phyloP scores from a whole-genome alignment of 2,113 vertebrate species.

The Calypte anna region DNA sequence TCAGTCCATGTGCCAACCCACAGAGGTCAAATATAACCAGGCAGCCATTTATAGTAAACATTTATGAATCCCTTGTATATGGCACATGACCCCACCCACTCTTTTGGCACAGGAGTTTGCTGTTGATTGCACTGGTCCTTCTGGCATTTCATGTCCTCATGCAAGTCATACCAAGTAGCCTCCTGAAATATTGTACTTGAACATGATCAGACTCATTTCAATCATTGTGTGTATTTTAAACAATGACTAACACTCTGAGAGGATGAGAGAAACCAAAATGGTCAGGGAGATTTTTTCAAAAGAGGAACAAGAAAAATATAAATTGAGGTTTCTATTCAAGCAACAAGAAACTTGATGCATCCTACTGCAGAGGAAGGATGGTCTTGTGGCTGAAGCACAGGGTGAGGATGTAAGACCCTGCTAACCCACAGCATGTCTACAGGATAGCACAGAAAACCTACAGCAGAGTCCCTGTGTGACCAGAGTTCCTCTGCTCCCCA shows the following conservation, averaged over 20 bases:
- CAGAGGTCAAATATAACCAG: slow-evolving; percentile 87
- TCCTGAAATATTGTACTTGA: slow-evolving; percentile 69
- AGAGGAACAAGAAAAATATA: slow-evolving; percentile 32
- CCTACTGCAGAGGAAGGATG: background rate
- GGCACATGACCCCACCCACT: slow-evolving; percentile 90
- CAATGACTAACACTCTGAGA: slow-evolving; percentile 69
- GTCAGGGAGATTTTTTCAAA: background rate
- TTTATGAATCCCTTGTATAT: slow-evolving; percentile 90
- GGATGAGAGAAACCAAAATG: slow-evolving; percentile 55
- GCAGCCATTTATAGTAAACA: slow-evolving; percentile 91
- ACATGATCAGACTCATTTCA: slow-evolving; percentile 80
- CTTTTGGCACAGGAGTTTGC: slow-evolving; percentile 81
- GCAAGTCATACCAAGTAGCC: slow-evolving; percentile 73
- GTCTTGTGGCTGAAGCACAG: background rate
- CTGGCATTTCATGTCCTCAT: slow-evolving; percentile 77
- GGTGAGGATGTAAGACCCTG: background rate
- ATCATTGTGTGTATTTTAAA: slow-evolving; percentile 62
- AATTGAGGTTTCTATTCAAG: slow-evolving; percentile 17
- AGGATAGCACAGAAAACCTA: background rate
- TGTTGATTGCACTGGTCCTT: slow-evolving; percentile 84
- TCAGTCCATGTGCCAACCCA: slow-evolving; percentile 84
- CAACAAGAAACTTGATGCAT: background rate
- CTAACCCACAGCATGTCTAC: background rate
- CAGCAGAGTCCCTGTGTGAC: accelerated
- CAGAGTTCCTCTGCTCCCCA: background rate